Base-by-base conservation (phyloP, 2,113 vertebrate species). In the Tupaia chinensis region DNA sequence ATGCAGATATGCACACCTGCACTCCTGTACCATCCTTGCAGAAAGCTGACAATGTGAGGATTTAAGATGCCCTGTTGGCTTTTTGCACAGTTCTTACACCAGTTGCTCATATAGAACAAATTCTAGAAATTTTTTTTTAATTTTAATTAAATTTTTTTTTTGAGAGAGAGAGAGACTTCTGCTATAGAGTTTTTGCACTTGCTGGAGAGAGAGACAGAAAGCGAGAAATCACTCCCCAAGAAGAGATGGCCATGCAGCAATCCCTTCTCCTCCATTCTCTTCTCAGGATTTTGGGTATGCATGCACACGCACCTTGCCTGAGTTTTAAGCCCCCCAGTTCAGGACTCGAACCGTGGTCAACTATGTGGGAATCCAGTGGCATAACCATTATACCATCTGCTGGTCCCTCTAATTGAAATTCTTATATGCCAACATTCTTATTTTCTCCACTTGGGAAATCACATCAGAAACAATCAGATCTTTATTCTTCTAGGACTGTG, bases 321-420 rank as follows among this genome's bases (percentile, higher is more conserved):
- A 44, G 44, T 44, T 44, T 44, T 44, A 44, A 44, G 44, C 44
- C 44, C 44, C 44, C 44, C 44, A 44, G 44, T 44, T 44, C 44
- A 44, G 44, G 44, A 44, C 44, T 44, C 44, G 44, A 44, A 44
- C 44, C 44, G 5, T 44, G 44, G 44, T 44, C 44, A 44, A 44
- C 44, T 44, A 44, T 44, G 44, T 44, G 44, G 44, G 44, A 44
- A 44, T 44, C 44, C 44, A 44, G 44, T 44, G 44, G 44, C 44
- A 44, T 44, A 44, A 44, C 44, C 44, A 44, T 44, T 44, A 44
- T 44, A 44, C 44, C 44, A 44, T 44, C 44, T 44, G 44, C 44
- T 44, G 44, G 44, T 44, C 44, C 44, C 44, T 89, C 66, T 72
- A 89, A 72, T 87, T 86, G 29, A 95, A 97, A 82, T 56, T 87